phyloP scores from a whole-genome alignment of 2,797 vertebrate species.

The Anableps anableps region DNA sequence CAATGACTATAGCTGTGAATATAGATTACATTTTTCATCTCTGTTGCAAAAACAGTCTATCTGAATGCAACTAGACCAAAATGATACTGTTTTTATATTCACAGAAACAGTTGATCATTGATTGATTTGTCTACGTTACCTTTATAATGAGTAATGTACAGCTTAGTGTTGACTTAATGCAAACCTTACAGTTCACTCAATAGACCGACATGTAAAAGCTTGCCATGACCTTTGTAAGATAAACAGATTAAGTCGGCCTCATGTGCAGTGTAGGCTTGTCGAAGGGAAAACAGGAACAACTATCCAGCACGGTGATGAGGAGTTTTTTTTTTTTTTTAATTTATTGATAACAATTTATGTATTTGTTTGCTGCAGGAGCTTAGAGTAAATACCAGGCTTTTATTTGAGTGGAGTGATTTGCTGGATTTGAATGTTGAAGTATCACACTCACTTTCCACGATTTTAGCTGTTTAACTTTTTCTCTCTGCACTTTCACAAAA shows the following conservation, averaged over 20 bases:
- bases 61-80: neutral
- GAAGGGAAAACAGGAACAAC: neutral
- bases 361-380: conserved; percentile 22
- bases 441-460: conserved; percentile 61
- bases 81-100: neutral
- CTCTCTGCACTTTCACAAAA: conserved; percentile 38
- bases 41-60: neutral
- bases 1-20: conserved; percentile 1
- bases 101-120: neutral
- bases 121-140: neutral
- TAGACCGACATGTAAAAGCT: conserved; percentile 44
- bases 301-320: neutral
- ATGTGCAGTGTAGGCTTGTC: neutral
- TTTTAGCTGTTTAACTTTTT: conserved; percentile 21
- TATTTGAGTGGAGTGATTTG: conserved; percentile 61
- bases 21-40: neutral
- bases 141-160: conserved; percentile 18
- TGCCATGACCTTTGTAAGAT: conserved; percentile 22
- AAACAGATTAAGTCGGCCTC: conserved; percentile 14
- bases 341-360: neutral
- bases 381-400: conserved; percentile 36
- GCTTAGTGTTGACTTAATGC: conserved; percentile 31
- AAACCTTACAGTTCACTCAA: conserved; percentile 39
- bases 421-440: conserved; percentile 45
- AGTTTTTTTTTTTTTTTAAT: neutral